phyloP scores from a whole-genome alignment of 2,797 vertebrate genomes.

The Amazona finschi region DNA sequence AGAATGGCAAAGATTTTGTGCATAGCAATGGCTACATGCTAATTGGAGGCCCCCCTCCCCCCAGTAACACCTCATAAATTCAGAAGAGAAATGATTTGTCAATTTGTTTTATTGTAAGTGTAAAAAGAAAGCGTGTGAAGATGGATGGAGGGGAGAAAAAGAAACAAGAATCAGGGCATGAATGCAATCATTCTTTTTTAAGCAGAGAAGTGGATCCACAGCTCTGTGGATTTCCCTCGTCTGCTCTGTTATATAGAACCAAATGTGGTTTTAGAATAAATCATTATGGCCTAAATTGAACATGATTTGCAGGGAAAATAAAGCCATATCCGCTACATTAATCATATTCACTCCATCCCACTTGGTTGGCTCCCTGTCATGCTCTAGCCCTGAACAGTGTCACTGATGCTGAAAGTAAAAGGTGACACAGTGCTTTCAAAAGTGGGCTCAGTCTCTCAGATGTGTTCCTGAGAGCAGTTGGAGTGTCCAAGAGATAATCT shows the following conservation, averaged over 20 bases:
- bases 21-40: not conserved
- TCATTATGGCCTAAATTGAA: conserved; percentile 55
- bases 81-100: not conserved
- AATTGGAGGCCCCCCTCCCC: not conserved
- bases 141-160: not conserved
- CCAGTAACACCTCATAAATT: not conserved
- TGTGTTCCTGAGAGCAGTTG: not conserved
- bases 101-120: not conserved
- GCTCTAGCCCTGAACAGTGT: not conserved
- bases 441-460: not conserved
- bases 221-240: conserved; percentile 56
- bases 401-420: conserved; percentile 3
- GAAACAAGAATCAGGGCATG: not conserved
- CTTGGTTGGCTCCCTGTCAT: not conserved
- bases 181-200: conserved; percentile 29
- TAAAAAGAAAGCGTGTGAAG: not conserved
- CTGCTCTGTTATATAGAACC: conserved; percentile 53
- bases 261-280: conserved; percentile 62
- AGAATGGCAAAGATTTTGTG: not conserved
- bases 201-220: not conserved
- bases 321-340: conserved; percentile 60
- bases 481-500: not conserved
- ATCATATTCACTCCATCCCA: not conserved
- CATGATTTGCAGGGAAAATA: conserved; percentile 61
- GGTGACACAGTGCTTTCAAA: not conserved